Percentiles rank a stretch among this genome's conserved stretches.
Evolutionary conservation across 2,888 invertebrate genomes (phyloP).

Genomic region (Cephalotes varians): DNA sequence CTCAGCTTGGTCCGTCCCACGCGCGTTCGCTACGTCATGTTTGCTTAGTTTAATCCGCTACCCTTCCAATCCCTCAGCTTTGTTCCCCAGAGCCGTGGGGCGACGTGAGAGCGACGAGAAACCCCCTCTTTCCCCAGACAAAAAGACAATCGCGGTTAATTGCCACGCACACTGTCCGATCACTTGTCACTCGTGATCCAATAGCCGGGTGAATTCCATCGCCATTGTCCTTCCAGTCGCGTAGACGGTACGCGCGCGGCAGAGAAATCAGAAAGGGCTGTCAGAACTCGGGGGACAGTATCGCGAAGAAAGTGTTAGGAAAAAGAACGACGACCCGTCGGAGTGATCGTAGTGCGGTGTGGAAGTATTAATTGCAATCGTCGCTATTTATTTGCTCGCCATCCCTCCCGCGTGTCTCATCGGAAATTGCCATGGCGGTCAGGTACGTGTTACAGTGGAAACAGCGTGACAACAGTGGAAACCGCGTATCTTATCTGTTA

Average conservation of each 20-base stretch:
- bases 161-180: slow-evolving; percentile 78
- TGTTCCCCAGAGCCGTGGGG: slow-evolving; percentile 28
- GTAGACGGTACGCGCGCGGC: slow-evolving; percentile 57
- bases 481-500: not conserved
- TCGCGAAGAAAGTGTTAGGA: slow-evolving; percentile 47
- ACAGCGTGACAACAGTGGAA: not conserved
- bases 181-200: slow-evolving; percentile 81
- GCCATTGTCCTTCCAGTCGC: slow-evolving; percentile 65
- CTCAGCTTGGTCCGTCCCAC: slow-evolving; percentile 34
- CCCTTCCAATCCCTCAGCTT: slow-evolving; percentile 29
- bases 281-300: not conserved
- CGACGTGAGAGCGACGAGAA: slow-evolving; percentile 42
- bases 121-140: slow-evolving; percentile 25
- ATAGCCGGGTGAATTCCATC: slow-evolving; percentile 69
- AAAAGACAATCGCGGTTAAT: slow-evolving; percentile 78
- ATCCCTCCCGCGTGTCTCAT: not conserved
- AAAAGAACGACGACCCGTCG: slow-evolving; percentile 1
- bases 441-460: slow-evolving; percentile 49
- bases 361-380: slow-evolving; percentile 58
- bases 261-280: slow-evolving; percentile 54
- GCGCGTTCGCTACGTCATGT: slow-evolving; percentile 46
- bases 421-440: slow-evolving; percentile 27
- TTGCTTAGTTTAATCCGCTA: slow-evolving; percentile 46
- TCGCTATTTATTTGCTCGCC: slow-evolving; percentile 44
- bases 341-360: slow-evolving; percentile 22